phyloP scores from a whole-genome alignment of 2,888 invertebrate species.

The Stomorhina lunata region DNA sequence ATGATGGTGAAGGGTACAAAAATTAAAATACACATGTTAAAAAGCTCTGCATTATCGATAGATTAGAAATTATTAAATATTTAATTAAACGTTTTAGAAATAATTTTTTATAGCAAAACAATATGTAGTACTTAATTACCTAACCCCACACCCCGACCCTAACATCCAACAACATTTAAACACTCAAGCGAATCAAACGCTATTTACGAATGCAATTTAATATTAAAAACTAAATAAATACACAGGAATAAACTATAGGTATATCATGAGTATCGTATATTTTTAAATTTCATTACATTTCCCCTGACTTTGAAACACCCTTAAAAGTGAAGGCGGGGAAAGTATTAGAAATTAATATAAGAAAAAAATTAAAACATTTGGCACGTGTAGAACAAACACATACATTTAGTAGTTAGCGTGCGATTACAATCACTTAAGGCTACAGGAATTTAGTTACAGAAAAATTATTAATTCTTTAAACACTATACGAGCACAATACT shows the following conservation, averaged over 20 bases:
- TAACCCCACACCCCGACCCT: not conserved
- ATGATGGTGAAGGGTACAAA: too few species aligned
- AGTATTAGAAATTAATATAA: not conserved
- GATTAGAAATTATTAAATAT: slow-evolving; percentile 8
- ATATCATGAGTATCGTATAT: not conserved
- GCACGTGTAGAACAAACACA: not conserved
- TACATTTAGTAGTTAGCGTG: too few species aligned
- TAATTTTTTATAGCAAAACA: not conserved
- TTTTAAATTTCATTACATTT: not conserved
- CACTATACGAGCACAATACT: not conserved
- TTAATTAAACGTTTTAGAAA: not conserved
- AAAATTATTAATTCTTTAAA: not conserved
- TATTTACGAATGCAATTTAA: not conserved
- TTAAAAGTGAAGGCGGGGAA: not conserved
- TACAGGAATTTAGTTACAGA: not conserved
- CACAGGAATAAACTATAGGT: too few species aligned
- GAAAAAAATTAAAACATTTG: not conserved
- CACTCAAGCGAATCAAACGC: not conserved
- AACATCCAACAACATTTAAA: not conserved
- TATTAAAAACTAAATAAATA: not conserved
- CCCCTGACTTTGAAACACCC: not conserved
- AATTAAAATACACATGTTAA: too few species aligned
- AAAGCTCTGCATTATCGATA: not conserved
- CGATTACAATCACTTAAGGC: slow-evolving; percentile 1
- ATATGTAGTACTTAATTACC: too few species aligned